A percentile compares a stretch with the other conserved stretches of the same genome.
These are phyloP conservation scores for Spea bombifrons DNA, from an alignment of 2,113 vertebrate genomes.

Conservation along the genomic window DNA sequence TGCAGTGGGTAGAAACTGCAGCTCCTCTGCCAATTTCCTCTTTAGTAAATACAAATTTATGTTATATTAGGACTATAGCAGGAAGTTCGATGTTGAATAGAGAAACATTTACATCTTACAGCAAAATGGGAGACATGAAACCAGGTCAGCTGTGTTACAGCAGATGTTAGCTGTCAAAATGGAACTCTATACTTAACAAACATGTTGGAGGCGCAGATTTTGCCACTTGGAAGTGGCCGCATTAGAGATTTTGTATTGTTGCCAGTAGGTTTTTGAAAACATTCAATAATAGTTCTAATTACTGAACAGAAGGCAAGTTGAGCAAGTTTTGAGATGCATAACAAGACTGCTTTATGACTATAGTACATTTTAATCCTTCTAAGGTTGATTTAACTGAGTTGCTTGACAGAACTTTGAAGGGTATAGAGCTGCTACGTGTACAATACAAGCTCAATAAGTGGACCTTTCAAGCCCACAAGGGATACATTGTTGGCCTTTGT, in stretches of 20 bases:
- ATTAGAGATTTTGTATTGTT: neutral
- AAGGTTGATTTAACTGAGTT: neutral
- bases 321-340: neutral
- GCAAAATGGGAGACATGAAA: slow-evolving; percentile 12
- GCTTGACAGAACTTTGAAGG: neutral
- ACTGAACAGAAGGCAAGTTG: neutral
- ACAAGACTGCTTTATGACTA: neutral
- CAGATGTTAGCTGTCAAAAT: slow-evolving; percentile 13
- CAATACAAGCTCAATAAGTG: neutral
- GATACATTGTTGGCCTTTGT: neutral
- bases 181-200: neutral
- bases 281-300: neutral
- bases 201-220: slow-evolving; percentile 19
- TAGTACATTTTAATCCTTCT: neutral
- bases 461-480: neutral
- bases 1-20: too few species aligned
- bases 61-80: too few species aligned
- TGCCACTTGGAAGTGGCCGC: neutral
- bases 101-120: neutral
- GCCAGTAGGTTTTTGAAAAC: neutral
- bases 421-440: neutral
- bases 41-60: too few species aligned
- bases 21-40: too few species aligned
- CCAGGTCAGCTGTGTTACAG: neutral
- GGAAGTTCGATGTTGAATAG: too few species aligned